Percentiles rank a stretch among this genome's conserved stretches.
phyloP scores from a whole-genome alignment of 1,140 invertebrate species.

The Oedothorax gibbosus region DNA sequence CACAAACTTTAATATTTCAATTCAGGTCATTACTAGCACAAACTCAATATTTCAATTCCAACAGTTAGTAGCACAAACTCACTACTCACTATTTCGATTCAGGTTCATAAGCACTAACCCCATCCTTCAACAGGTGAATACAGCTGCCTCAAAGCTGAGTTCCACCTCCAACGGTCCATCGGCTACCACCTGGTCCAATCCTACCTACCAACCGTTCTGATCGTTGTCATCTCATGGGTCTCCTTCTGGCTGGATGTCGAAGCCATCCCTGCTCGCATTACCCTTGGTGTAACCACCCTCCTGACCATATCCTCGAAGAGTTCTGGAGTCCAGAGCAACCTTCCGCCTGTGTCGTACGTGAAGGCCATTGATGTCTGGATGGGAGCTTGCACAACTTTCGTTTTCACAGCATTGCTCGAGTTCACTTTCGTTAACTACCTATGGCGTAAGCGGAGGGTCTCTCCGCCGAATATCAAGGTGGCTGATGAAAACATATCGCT shows the following conservation, averaged over 20 bases:
- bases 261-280: slow-evolving; percentile 76
- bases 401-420: slow-evolving; percentile 69
- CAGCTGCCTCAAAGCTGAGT: slow-evolving; percentile 75
- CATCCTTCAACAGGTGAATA: slow-evolving; percentile 72
- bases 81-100: too few species aligned
- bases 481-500: slow-evolving; percentile 57
- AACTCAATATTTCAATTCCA: too few species aligned
- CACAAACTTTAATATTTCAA: too few species aligned
- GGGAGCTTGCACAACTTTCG: slow-evolving; percentile 71
- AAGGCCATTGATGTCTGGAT: slow-evolving; percentile 74
- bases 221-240: slow-evolving; percentile 79
- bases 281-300: slow-evolving; percentile 76
- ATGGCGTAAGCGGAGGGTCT: slow-evolving; percentile 61
- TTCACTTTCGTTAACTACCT: slow-evolving; percentile 70
- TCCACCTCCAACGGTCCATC: slow-evolving; percentile 73
- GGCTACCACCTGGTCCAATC: slow-evolving; percentile 77
- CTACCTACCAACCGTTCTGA: slow-evolving; percentile 76
- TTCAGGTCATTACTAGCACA: too few species aligned
- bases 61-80: too few species aligned
- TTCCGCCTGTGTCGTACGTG: slow-evolving; percentile 70
- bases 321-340: slow-evolving; percentile 63
- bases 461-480: slow-evolving; percentile 36
- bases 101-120: too few species aligned
- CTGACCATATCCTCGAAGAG: slow-evolving; percentile 73
- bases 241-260: slow-evolving; percentile 78